Evolutionary conservation across 1,140 invertebrate species (phyloP).

Genomic region (Drosophila nasuta): DNA sequence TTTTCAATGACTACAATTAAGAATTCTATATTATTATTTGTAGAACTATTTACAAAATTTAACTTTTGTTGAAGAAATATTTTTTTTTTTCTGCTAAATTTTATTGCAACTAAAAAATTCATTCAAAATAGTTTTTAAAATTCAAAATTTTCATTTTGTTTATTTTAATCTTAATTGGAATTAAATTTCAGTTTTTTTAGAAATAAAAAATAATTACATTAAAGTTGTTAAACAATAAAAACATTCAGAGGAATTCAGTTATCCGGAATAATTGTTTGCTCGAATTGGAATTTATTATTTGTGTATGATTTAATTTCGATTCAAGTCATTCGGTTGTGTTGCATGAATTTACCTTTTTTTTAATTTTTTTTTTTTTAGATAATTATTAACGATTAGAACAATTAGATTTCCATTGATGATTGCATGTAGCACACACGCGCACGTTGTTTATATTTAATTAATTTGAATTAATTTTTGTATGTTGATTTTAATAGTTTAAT

Average conservation of each 20-base stretch:
- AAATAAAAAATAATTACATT: background rate
- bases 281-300: background rate
- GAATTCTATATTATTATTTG: too few species aligned
- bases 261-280: background rate
- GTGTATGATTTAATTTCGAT: background rate
- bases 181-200: background rate
- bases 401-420: background rate
- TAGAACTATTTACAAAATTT: background rate
- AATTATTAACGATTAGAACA: background rate
- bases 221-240: background rate
- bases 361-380: background rate
- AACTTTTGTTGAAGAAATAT: too few species aligned
- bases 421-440: constrained; percentile 46
- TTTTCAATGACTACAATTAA: too few species aligned
- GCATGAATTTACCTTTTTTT: constrained; percentile 16
- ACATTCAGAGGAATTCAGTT: background rate
- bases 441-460: constrained; percentile 47
- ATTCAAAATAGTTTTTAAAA: background rate
- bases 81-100: too few species aligned
- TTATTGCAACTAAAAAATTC: background rate
- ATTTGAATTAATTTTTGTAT: constrained; percentile 5
- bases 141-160: background rate
- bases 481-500: constrained; percentile 25
- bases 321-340: background rate
- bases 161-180: too few species aligned